Conservation (phyloP, 2,888 invertebrate genomes). For the Strigamia transsilvanica region DNA sequence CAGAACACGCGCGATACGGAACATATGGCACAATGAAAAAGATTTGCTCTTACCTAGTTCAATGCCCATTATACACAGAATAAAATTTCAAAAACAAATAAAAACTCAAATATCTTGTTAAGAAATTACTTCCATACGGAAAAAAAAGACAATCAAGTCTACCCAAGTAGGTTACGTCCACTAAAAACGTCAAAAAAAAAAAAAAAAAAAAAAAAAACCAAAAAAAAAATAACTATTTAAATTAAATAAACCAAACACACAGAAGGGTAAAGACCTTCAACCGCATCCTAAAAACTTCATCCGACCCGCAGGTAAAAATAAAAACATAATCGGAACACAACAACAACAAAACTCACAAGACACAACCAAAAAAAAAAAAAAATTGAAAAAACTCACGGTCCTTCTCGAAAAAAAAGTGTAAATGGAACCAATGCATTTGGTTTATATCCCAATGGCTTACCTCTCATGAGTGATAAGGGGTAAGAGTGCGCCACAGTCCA, state of each 20-base stretch:
- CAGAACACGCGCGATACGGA: constrained; percentile 2
- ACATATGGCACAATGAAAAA: neutral
- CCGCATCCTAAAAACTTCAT: too few species aligned
- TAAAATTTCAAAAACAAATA: neutral
- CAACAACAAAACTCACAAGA: neutral
- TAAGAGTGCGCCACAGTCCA: constrained; percentile 39
- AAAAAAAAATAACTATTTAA: too few species aligned
- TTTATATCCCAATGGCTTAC: constrained; percentile 22
- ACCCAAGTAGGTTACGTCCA: neutral
- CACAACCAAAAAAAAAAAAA: too few species aligned
- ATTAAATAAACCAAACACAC: neutral
- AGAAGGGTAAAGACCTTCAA: neutral
- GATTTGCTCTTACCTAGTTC: neutral
- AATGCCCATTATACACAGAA: neutral
- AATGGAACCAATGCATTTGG: neutral
- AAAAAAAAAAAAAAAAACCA: too few species aligned
- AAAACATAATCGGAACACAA: neutral
- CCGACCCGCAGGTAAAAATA: too few species aligned
- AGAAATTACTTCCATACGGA: neutral
- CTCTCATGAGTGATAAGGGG: constrained; percentile 36
- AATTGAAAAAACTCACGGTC: neutral
- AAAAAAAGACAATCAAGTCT: too few species aligned
- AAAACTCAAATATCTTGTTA: neutral
- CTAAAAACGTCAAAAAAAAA: neutral
- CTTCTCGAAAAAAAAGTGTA: neutral